Evolutionary conservation across 1,140 invertebrate species (phyloP), one percentile per base, ranked within the genome.

Genomic region (Galleria mellonella): DNA sequence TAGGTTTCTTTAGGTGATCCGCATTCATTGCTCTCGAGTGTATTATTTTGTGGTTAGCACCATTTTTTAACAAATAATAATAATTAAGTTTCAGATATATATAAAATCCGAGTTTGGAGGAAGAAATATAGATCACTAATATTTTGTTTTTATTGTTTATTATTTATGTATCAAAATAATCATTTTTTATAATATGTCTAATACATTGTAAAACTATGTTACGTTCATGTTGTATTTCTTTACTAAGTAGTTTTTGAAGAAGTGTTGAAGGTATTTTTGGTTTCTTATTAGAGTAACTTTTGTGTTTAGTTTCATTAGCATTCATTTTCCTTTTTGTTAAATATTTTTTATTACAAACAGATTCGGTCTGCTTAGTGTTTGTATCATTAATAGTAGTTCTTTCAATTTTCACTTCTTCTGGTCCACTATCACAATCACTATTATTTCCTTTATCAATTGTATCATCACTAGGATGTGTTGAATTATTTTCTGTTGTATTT

Each of bases 131-230:
- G n/a, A 23, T 23, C 17, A 23, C 6, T 23, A 23, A 23, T 23
- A 2, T 23, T 23, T 31, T 36, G 11, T 10, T 14, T 9, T 10
- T 11, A 28, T 35, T 40, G n/a, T 11, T 38, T 38, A 11, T 31
- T 32, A 37, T 11, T 12, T 38, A 11, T 47, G 51, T 57, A 29
- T 73, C 55, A 77, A 93, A 93, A 75, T 90, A 94, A 69, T 93
- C 90, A 62, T 91, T 92, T 52, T 91, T 88, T 27, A 90, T 88
- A 41, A 94, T 90, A 87, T 91, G 89, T 51, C 90, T 90, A 8
- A 94, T 88, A 82, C 93, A 94, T 61, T 94, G 93, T 42, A 92
- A 85, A 37, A 94, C 87, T 13, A 91, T 77, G 79, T 94, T 95
- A 50, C 93, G 79, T 83, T 95, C 93, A 56, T 93, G 90, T 33